Percentiles rank a stretch among this genome's conserved stretches.
phyloP scores from a whole-genome alignment of 1,140 invertebrate genomes.

The Eupristina koningsbergeri region DNA sequence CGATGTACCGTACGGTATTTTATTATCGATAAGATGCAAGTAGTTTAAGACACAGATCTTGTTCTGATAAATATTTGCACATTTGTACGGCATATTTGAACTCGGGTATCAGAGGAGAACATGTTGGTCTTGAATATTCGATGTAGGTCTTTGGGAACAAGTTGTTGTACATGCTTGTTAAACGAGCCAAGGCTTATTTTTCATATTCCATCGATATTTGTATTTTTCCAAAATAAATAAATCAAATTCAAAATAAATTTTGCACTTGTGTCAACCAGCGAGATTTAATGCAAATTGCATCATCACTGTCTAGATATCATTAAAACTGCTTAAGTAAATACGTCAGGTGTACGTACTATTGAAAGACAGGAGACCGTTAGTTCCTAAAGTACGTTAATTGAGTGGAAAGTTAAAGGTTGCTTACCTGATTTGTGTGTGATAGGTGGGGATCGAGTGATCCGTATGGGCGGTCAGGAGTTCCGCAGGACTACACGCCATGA shows the following conservation, averaged over 20 bases:
- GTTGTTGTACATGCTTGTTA: too few relatives aligned
- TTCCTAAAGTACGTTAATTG: too few relatives aligned
- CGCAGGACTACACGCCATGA: conserved; percentile 66
- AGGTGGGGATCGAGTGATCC: conserved; percentile 70
- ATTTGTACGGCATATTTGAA: background rate
- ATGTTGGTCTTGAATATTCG: too few relatives aligned
- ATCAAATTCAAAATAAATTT: background rate
- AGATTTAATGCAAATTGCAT: too few relatives aligned
- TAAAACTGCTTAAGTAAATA: too few relatives aligned
- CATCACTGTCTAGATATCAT: too few relatives aligned
- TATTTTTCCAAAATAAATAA: background rate
- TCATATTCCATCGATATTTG: background rate
- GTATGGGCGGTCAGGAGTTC: conserved; percentile 71
- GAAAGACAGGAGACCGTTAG: too few relatives aligned
- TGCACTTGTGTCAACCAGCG: too few relatives aligned
- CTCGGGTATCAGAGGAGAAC: background rate
- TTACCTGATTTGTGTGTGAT: conserved; percentile 71
- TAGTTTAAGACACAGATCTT: background rate
- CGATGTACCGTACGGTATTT: background rate
- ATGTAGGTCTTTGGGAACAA: too few relatives aligned
- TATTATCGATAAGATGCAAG: background rate
- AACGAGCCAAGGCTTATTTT: too few relatives aligned
- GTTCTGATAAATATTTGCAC: background rate
- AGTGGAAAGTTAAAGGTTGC: background rate
- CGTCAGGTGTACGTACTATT: too few relatives aligned